Evolutionary conservation across 1,140 invertebrate species (phyloP), one percentile per base, ranked within the genome.

Genomic region (Halesus radiatus): DNA sequence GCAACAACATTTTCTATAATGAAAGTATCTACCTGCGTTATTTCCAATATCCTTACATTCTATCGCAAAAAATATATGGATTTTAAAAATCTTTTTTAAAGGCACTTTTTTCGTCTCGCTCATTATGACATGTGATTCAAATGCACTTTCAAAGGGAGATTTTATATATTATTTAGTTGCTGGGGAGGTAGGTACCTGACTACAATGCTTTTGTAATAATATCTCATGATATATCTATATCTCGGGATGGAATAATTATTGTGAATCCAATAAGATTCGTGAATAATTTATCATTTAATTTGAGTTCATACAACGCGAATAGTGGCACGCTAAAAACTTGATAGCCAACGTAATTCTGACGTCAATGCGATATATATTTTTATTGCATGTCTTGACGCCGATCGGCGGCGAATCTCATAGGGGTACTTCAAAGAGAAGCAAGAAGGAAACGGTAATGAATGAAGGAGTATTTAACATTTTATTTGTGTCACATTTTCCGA

Each of bases 321-420:
- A 54, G 18, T 22, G 58, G 58, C 20, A 22, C 7, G n/a, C 58
- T n/a, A 20, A 54, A 20, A 62, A 10, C 26, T 62, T 22, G 58
- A 26, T 62, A 26, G 22, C 58, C n/a, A 3, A 23, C 58, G 58
- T 62, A 62, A 62, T 62, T 62, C 10, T 62, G 58, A 62, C 58
- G 58, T 62, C 58, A 62, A 23, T 22, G 22, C 58, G 5, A 32
- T 32, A 32, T 32, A 32, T 32, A 20, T 62, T 62, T 62, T 62
- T 62, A 62, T 62, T 26, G 22, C 58, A 15, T 13, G n/a, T 26
- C 22, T 3, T n/a, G 22, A 62, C 22, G 58, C 13, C 13, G 58
- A 32, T 32, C 32, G 32, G 16, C 16, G 53, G 53, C 16, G 18
- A n/a, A 54, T 54, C 6, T 54, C 53, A 20, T 6, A 54, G 58